Conservation (phyloP, 2,888 invertebrate species). For the Criorhina ranunculi region DNA sequence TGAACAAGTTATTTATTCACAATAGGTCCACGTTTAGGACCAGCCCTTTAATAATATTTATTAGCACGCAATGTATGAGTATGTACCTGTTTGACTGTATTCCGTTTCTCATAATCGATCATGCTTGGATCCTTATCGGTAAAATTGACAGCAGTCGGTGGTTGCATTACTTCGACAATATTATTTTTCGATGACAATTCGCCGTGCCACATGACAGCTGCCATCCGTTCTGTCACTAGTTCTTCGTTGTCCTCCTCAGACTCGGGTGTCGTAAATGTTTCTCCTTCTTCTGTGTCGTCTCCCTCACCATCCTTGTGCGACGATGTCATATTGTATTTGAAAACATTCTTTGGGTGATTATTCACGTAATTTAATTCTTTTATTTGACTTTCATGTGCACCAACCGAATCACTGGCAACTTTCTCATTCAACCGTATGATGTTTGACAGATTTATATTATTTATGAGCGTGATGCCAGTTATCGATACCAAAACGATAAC, state of each 20-base stretch:
- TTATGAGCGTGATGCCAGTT: conserved; percentile 85
- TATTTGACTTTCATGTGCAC: conserved; percentile 80
- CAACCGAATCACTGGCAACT: conserved; percentile 83
- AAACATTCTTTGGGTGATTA: conserved; percentile 83
- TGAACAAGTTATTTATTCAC: not conserved
- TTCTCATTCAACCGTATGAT: conserved; percentile 83
- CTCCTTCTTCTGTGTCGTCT: conserved; percentile 76
- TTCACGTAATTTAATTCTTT: conserved; percentile 81
- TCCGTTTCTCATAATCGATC: conserved; percentile 83
- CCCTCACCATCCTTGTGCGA: conserved; percentile 30
- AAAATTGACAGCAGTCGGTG: conserved; percentile 62
- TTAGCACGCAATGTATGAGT: conserved; percentile 79
- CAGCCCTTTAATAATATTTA: not conserved
- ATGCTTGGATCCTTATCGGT: conserved; percentile 79
- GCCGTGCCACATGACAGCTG: conserved; percentile 64
- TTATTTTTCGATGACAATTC: conserved; percentile 37
- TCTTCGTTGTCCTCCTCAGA: conserved; percentile 13
- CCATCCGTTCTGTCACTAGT: conserved; percentile 54
- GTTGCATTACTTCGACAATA: conserved; percentile 24
- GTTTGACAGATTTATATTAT: conserved; percentile 83
- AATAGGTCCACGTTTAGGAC: not conserved
- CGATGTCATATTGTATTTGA: conserved; percentile 78
- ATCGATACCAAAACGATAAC: conserved; percentile 85
- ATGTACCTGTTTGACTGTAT: conserved; percentile 83
- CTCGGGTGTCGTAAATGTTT: conserved; percentile 36